Percentiles rank a stretch among this genome's conserved stretches.
These are phyloP conservation scores for Echinometra lucunter DNA, from an alignment of 53 echinoderm and acorn worm species.

Conservation along the genomic window DNA sequence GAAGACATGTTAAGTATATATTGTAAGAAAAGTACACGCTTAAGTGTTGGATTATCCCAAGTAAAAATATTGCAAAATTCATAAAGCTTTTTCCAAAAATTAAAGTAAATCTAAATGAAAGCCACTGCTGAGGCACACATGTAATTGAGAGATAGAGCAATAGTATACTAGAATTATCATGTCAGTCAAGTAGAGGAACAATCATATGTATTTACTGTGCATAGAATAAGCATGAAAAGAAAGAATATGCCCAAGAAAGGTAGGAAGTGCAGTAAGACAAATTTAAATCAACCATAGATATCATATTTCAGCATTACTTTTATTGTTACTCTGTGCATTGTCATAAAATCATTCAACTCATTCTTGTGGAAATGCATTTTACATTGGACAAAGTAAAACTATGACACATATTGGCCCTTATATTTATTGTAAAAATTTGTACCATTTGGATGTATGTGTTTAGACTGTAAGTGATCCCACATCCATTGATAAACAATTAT, in stretches of 20 bases:
- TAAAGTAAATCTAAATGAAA: not conserved
- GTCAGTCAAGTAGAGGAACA: not conserved
- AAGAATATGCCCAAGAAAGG: too few relatives aligned
- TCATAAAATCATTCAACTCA: not conserved
- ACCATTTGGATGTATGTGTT: not conserved
- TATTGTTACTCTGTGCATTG: not conserved
- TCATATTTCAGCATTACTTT: not conserved
- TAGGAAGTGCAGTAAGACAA: not conserved
- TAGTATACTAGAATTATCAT: not conserved
- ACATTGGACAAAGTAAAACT: slow-evolving; percentile 13
- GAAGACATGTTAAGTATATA: not conserved
- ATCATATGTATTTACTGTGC: not conserved
- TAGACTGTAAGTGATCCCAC: not conserved
- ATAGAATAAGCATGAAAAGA: not conserved
- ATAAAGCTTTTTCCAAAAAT: not conserved
- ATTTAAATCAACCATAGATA: not conserved
- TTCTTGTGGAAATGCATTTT: not conserved
- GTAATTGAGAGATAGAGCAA: not conserved
- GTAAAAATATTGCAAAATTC: not conserved
- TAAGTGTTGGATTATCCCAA: not conserved
- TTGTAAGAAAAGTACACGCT: not conserved
- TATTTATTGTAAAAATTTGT: not conserved
- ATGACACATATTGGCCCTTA: not conserved
- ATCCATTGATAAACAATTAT: not conserved
- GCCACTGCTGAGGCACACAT: not conserved